phyloP scores from a whole-genome alignment of 92 coral and sea anemone species.

The Palythoa caribaeorum region DNA sequence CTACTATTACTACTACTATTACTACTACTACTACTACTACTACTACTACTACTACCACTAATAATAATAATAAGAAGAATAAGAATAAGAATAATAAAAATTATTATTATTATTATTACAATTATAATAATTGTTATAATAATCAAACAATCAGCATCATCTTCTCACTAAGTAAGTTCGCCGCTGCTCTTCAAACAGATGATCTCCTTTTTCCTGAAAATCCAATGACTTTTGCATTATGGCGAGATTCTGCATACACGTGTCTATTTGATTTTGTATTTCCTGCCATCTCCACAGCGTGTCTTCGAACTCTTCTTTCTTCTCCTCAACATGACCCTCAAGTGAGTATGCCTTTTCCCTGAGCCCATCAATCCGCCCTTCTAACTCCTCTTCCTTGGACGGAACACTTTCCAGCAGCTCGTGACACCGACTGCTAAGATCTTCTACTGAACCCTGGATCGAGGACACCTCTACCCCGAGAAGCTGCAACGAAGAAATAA shows the following conservation, averaged over 20 bases:
- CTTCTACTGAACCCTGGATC: constrained; percentile 85
- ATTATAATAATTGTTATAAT: too few species aligned
- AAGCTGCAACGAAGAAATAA: constrained; percentile 39
- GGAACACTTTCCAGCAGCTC: constrained; percentile 69
- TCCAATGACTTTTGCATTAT: constrained; percentile 85
- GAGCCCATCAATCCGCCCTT: constrained; percentile 70
- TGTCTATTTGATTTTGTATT: constrained; percentile 76
- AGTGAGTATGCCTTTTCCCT: constrained; percentile 65
- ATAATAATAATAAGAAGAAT: too few species aligned
- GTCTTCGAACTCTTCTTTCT: constrained; percentile 85
- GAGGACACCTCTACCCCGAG: constrained; percentile 79
- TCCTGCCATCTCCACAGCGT: constrained; percentile 91
- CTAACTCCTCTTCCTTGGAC: constrained; percentile 74
- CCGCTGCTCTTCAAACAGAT: constrained; percentile 71
- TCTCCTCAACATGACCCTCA: constrained; percentile 88
- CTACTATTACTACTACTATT: too few species aligned
- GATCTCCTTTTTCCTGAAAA: constrained; percentile 72
- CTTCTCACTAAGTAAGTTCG: constrained; percentile 69
- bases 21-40: too few species aligned
- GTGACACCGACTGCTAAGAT: constrained; percentile 75
- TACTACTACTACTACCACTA: too few species aligned
- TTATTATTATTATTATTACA: too few species aligned
- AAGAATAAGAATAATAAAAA: too few species aligned
- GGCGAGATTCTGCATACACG: constrained; percentile 79
- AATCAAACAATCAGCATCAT: background rate